Evolutionary conservation across 2,113 vertebrate genomes (phyloP).

Genomic region (Hippocampus comes): DNA sequence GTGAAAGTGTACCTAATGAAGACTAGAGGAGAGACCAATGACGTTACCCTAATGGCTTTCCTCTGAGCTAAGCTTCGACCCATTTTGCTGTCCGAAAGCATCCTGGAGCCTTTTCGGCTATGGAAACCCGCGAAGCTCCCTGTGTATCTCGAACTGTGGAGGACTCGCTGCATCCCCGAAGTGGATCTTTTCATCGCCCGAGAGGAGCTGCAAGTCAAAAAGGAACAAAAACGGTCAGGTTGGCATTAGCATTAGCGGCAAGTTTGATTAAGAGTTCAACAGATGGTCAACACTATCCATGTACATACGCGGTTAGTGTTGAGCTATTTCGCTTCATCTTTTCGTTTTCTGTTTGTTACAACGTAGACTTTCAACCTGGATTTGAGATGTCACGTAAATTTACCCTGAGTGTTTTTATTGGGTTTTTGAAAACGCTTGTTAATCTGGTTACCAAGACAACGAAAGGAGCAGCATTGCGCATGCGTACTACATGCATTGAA

Average conservation of each 20-base stretch:
- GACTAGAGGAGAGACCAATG: background rate
- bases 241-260: background rate
- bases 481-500: background rate
- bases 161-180: background rate
- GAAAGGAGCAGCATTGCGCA: background rate
- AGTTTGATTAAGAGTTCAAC: background rate
- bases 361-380: background rate
- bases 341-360: no score
- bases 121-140: background rate
- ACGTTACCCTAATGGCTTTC: constrained; percentile 3
- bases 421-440: background rate
- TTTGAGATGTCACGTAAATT: background rate
- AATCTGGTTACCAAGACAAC: constrained; percentile 1
- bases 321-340: constrained; percentile 2
- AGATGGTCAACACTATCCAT: background rate
- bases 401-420: background rate
- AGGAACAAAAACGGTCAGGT: background rate
- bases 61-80: background rate
- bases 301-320: background rate
- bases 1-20: background rate
- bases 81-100: background rate
- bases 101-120: background rate
- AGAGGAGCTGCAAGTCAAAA: background rate
- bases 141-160: background rate
- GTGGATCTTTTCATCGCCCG: background rate